Percentiles rank a stretch among this genome's conserved stretches.
Evolutionary conservation across 2,797 vertebrate species (phyloP).

Genomic region (Acanthopagrus latus): DNA sequence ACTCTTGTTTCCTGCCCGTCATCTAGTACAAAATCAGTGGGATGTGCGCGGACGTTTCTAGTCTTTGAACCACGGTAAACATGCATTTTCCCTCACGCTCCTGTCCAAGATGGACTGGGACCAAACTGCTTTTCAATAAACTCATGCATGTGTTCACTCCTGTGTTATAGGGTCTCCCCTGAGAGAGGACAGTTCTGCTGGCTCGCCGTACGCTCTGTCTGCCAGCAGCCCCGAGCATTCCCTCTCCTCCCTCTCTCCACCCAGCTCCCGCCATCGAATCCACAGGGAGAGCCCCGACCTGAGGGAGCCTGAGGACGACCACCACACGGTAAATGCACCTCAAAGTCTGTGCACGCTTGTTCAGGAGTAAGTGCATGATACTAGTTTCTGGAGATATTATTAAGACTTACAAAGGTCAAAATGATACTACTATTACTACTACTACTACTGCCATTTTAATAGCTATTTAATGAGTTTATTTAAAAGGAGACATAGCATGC

Average conservation of each 20-base stretch:
- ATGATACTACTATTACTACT: background rate
- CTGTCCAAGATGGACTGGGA: background rate
- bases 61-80: constrained; percentile 8
- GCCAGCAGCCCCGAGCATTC: constrained; percentile 85
- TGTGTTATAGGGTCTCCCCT: constrained; percentile 78
- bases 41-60: background rate
- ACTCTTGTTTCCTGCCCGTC: constrained; percentile 50
- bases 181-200: constrained; percentile 81
- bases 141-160: constrained; percentile 27
- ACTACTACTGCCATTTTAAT: background rate
- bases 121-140: background rate
- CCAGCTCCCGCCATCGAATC: constrained; percentile 77
- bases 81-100: background rate
- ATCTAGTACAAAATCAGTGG: constrained; percentile 29
- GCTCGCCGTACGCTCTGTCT: constrained; percentile 79
- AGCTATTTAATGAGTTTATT: background rate
- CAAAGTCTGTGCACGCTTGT: background rate
- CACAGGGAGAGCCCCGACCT: constrained; percentile 79
- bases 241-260: constrained; percentile 80
- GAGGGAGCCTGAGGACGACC: constrained; percentile 80
- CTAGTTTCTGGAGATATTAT: background rate
- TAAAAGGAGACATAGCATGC: background rate
- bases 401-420: background rate
- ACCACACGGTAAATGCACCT: constrained; percentile 72
- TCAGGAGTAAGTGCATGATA: background rate